These are phyloP conservation scores for Galerucella nymphaeae DNA, from an alignment of 2,888 invertebrate species.

Conservation along the genomic window DNA sequence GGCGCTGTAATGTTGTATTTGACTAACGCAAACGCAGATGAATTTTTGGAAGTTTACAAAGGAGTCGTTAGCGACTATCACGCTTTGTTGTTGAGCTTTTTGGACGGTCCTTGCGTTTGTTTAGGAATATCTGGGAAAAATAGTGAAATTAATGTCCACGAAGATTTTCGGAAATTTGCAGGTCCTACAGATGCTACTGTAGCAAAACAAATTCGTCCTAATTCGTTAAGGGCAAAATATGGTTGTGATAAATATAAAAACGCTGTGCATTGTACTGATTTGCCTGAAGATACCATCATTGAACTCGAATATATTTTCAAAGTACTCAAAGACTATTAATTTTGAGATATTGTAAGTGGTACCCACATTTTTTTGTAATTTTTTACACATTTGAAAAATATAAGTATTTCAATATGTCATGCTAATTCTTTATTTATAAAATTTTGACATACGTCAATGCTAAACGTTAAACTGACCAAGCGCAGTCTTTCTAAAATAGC, in stretches of 20 bases:
- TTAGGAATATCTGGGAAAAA: conserved; percentile 81
- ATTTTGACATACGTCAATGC: no score
- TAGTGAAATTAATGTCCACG: conserved; percentile 69
- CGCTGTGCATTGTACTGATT: conserved; percentile 93
- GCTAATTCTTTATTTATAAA: no score
- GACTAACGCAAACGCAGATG: conserved; percentile 85
- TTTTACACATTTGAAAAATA: no score
- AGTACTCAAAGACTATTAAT: conserved; percentile 65
- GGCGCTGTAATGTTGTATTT: conserved; percentile 84
- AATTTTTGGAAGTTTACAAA: conserved; percentile 93
- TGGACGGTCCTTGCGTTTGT: conserved; percentile 87
- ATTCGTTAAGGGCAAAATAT: conserved; percentile 85
- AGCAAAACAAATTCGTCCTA: conserved; percentile 84
- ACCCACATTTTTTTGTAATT: background rate
- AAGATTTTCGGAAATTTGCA: conserved; percentile 83
- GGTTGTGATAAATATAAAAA: conserved; percentile 86
- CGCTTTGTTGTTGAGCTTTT: conserved; percentile 86
- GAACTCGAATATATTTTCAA: conserved; percentile 88
- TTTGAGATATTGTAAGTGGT: background rate
- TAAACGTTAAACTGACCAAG: no score
- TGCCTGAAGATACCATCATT: conserved; percentile 85
- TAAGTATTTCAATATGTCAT: no score
- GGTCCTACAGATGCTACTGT: conserved; percentile 95
- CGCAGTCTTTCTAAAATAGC: no score
- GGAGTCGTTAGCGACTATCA: conserved; percentile 82